phyloP scores from a whole-genome alignment of 1,140 invertebrate genomes.

The Aphelenchoides avenae region DNA sequence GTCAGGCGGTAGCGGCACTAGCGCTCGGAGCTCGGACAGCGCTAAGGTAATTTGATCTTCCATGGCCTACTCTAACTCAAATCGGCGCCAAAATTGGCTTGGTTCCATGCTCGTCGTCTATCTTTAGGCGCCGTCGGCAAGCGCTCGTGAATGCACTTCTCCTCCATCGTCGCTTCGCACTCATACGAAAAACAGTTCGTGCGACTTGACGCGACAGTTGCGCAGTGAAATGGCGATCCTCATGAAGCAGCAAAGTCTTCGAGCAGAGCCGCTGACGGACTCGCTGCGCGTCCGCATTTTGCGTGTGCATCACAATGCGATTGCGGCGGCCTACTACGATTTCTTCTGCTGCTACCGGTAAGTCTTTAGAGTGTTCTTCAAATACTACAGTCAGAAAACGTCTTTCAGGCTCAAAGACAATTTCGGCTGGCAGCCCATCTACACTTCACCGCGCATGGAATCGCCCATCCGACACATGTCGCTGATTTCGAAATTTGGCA shows the following conservation, averaged over 20 bases:
- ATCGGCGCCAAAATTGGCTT: too few relatives aligned
- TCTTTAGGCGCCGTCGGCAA: too few relatives aligned
- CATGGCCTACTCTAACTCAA: too few relatives aligned
- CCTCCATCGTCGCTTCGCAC: neutral
- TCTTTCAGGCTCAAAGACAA: constrained; percentile 81
- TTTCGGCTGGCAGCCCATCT: constrained; percentile 87
- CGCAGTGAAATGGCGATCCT: constrained; percentile 23
- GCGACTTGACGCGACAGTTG: constrained; percentile 17
- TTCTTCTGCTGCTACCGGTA: constrained; percentile 89
- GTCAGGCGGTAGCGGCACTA: too few relatives aligned
- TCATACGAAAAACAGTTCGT: constrained; percentile 9
- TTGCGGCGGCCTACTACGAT: constrained; percentile 89
- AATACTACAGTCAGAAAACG: too few relatives aligned
- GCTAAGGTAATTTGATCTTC: too few relatives aligned
- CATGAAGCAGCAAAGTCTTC: constrained; percentile 7
- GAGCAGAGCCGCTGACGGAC: constrained; percentile 65
- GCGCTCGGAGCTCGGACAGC: too few relatives aligned
- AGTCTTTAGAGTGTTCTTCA: constrained; percentile 25
- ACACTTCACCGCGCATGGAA: constrained; percentile 85
- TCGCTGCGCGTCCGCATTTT: constrained; percentile 84
- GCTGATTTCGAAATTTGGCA: constrained; percentile 83
- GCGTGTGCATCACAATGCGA: constrained; percentile 95
- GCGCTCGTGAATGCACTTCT: too few relatives aligned
- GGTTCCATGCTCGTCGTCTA: too few relatives aligned
- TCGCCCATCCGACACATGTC: constrained; percentile 82